Evolutionary conservation across 1,140 invertebrate genomes (phyloP).

Genomic region (Procambarus clarkii): DNA sequence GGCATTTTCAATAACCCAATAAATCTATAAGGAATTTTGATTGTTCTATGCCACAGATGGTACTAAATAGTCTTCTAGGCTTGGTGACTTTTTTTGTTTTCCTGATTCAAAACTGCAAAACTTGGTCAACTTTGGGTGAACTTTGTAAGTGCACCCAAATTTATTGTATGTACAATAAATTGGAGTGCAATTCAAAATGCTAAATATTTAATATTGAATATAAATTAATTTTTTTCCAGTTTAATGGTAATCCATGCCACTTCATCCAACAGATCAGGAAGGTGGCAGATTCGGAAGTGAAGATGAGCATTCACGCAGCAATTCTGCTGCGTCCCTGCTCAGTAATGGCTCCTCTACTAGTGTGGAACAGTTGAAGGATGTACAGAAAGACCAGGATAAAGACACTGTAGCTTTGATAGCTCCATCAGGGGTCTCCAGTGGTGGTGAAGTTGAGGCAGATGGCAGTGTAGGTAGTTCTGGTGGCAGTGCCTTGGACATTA

Average conservation of each 20-base stretch:
- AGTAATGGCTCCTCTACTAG: constrained; percentile 46
- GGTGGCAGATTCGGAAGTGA: constrained; percentile 49
- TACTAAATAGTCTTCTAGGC: too few species aligned
- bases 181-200: too few species aligned
- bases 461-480: background rate
- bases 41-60: too few species aligned
- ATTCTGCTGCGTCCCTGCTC: constrained; percentile 27
- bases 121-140: too few species aligned
- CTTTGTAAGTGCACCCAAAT: too few species aligned
- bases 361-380: constrained; percentile 21
- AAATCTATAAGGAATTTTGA: too few species aligned
- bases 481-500: constrained; percentile 19
- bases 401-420: constrained; percentile 10
- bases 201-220: too few species aligned
- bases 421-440: background rate
- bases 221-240: background rate
- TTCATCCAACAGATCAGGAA: constrained; percentile 44
- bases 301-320: constrained; percentile 39
- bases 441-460: background rate
- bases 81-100: too few species aligned
- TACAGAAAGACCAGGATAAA: constrained; percentile 2
- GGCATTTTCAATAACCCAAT: too few species aligned
- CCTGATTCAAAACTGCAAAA: too few species aligned
- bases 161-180: too few species aligned
- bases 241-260: background rate